phyloP scores from a whole-genome alignment of 2,888 invertebrate species.

The Cyclophora albipunctata region DNA sequence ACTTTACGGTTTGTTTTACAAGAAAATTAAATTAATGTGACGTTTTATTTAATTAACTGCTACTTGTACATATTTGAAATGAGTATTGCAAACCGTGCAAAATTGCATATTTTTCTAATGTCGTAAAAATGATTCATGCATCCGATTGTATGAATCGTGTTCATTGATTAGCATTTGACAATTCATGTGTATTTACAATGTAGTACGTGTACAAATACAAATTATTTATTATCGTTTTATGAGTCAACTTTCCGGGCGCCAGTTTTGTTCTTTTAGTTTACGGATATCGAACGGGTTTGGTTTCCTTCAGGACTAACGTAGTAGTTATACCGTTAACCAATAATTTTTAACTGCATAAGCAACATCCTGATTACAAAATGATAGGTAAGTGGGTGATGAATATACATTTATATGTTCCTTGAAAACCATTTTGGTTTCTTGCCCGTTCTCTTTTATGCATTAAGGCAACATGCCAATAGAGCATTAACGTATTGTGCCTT shows the following conservation, averaged over 20 bases:
- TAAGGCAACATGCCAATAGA: conserved; percentile 12
- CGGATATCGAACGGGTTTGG: conserved; percentile 17
- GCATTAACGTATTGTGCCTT: conserved; percentile 10
- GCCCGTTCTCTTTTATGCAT: conserved; percentile 1
- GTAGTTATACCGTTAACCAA: conserved; percentile 13
- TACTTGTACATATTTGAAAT: not conserved
- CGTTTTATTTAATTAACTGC: too few relatives aligned
- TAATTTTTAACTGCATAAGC: conserved; percentile 7
- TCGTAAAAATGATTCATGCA: conserved; percentile 35
- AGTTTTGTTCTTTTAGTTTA: conserved; percentile 19
- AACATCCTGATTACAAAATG: conserved; percentile 6
- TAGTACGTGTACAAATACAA: conserved; percentile 2
- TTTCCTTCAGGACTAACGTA: conserved; percentile 15
- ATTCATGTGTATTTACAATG: conserved; percentile 1
- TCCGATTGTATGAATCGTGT: conserved; percentile 38
- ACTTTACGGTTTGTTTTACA: too few relatives aligned
- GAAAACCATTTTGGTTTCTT: not conserved
- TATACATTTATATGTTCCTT: not conserved
- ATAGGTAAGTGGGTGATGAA: not conserved
- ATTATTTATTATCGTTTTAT: conserved; percentile 15
- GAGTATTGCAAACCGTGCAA: conserved; percentile 17
- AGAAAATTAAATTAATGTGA: too few relatives aligned
- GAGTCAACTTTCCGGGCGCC: conserved; percentile 45
- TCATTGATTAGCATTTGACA: conserved; percentile 41
- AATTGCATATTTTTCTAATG: too few relatives aligned